Conservation (phyloP, 2,113 vertebrate genomes). For the Microcebus jonahi region DNA sequence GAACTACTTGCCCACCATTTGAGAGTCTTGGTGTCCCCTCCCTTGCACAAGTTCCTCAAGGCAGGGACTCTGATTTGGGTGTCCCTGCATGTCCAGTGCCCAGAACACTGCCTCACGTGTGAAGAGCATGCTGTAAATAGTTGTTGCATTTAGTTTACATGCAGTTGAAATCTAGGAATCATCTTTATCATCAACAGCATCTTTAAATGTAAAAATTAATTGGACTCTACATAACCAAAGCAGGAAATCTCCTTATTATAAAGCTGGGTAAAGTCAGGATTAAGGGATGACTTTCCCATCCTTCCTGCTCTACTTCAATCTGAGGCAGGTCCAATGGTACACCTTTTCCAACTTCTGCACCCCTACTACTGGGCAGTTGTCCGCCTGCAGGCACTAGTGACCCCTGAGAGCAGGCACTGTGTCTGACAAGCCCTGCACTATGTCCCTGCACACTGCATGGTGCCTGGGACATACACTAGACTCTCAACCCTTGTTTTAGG, state of each 20-base stretch:
- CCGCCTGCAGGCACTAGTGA: not conserved
- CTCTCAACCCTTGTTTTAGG: not conserved
- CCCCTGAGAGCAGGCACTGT: too few relatives aligned
- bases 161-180: not conserved
- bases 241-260: not conserved
- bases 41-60: not conserved
- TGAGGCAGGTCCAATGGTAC: accelerated
- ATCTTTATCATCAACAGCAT: not conserved
- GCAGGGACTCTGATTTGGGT: too few relatives aligned
- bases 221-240: accelerated
- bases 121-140: not conserved
- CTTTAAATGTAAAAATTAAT: not conserved
- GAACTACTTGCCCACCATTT: not conserved
- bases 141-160: not conserved
- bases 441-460: not conserved
- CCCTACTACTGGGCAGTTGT: not conserved
- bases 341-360: not conserved
- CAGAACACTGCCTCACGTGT: not conserved
- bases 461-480: not conserved
- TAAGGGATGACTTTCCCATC: not conserved
- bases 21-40: not conserved
- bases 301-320: accelerated
- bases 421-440: not conserved
- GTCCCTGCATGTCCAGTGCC: not conserved
- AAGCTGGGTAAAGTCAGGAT: not conserved